These are phyloP conservation scores for Melanerpes formicivorus DNA, from an alignment of 2,113 vertebrate genomes.

Conservation along the genomic window DNA sequence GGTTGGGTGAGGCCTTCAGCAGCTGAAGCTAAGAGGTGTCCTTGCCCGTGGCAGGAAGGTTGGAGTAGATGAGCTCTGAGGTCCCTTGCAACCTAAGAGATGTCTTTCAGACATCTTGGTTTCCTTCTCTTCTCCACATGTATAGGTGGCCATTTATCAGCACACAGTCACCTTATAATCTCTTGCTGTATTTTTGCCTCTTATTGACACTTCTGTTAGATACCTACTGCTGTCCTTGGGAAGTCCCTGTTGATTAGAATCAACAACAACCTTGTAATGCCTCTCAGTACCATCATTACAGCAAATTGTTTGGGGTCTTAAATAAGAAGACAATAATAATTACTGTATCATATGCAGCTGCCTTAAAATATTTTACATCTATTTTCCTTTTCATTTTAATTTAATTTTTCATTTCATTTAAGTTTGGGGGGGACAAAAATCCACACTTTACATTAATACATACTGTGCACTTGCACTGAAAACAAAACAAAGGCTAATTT, in stretches of 20 bases:
- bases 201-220: neutral
- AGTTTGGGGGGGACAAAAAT: neutral
- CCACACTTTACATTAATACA: neutral
- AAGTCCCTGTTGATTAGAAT: neutral
- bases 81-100: neutral
- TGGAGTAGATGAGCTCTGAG: no score
- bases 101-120: neutral
- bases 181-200: neutral
- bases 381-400: neutral
- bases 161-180: neutral
- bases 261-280: neutral
- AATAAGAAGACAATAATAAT: neutral
- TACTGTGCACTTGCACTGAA: neutral
- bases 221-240: neutral
- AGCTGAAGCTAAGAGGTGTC: no score
- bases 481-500: neutral
- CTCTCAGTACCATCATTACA: neutral
- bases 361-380: neutral
- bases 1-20: no score
- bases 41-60: no score
- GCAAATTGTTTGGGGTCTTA: neutral
- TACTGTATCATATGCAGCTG: neutral
- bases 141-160: neutral
- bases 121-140: neutral
- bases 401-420: neutral